Base-by-base conservation (phyloP, 2,888 invertebrate genomes). In the Candidula unifasciata region DNA sequence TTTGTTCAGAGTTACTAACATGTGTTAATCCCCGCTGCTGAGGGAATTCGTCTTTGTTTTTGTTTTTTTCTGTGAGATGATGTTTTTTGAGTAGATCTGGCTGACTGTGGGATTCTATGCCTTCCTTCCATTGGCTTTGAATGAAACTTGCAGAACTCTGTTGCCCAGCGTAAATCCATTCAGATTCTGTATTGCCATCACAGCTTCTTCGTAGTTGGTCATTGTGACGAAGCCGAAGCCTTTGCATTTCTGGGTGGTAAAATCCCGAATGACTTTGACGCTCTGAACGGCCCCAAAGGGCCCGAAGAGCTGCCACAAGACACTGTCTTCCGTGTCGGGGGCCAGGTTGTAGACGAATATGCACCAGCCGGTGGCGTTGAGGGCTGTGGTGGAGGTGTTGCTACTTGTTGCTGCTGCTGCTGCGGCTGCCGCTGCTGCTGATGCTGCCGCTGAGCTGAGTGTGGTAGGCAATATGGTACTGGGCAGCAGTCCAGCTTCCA, bases 201-300 rank as follows among this genome's bases (percentile, higher is more conserved):
- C 96, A 86, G 98, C 97, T 94, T 99, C 98, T 93, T 98, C 98
- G 94, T 99, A 98, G 94, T 98, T 98, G 93, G 98, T 98, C 98
- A 99, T 99, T 89, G 98, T 98, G 90, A 99, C 98, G 94, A 98
- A 98, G 90, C 98, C 99, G 94, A 98, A 99, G 76, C 99, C 99
- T 95, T 98, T 98, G 95, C 98, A 98, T 95, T 98, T 98, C 95
- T 97, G 97, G 90, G 98, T 98, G 93, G 97, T 96, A 92, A 97
- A 96, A 95, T 98, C 98, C 93, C 97, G 96, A 93, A 98, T 97
- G 91, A 98, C 98, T 95, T 98, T 98, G 90, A 98, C 98, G 95
- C 97, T 97, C 95, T 98, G 97, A 93, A 99, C 98, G 92, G 98
- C 98, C 92, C 98, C 98, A 93, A 98, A 99, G 76, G 98, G 98